phyloP scores from a whole-genome alignment of 2,797 vertebrate genomes.

The Okamejei kenojei region DNA sequence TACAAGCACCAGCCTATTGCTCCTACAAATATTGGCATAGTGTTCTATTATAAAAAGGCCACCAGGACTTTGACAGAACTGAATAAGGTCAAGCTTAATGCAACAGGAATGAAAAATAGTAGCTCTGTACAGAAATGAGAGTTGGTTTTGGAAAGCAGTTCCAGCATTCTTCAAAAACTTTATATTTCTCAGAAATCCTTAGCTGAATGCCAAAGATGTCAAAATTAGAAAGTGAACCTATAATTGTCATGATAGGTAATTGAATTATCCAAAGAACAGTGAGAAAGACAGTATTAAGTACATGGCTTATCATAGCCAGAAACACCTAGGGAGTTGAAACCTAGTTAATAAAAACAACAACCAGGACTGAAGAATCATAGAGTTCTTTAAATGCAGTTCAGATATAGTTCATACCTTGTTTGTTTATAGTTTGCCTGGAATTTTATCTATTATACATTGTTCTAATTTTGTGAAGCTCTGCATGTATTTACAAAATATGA shows the following conservation, averaged over 20 bases:
- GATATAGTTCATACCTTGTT: background rate
- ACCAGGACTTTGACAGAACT: background rate
- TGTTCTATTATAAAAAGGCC: background rate
- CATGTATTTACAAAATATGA: background rate
- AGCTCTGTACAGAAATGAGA: background rate
- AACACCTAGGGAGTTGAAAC: background rate
- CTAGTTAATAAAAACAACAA: background rate
- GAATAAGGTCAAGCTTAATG: background rate
- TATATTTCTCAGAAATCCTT: background rate
- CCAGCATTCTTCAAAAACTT: background rate
- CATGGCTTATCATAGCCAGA: background rate
- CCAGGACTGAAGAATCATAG: background rate
- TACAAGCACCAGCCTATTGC: background rate
- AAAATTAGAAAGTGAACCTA: background rate
- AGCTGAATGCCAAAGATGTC: background rate
- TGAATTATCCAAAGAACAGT: background rate
- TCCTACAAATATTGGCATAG: background rate
- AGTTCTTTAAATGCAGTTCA: background rate
- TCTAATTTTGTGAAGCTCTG: conserved; percentile 7
- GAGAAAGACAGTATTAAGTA: background rate
- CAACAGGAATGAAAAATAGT: too few species aligned
- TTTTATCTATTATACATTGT: conserved; percentile 28
- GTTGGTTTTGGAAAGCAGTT: background rate
- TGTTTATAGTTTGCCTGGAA: background rate
- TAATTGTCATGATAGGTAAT: background rate